Evolutionary conservation across 2,113 vertebrate species (phyloP).

Genomic region (Apaloderma vittatum): DNA sequence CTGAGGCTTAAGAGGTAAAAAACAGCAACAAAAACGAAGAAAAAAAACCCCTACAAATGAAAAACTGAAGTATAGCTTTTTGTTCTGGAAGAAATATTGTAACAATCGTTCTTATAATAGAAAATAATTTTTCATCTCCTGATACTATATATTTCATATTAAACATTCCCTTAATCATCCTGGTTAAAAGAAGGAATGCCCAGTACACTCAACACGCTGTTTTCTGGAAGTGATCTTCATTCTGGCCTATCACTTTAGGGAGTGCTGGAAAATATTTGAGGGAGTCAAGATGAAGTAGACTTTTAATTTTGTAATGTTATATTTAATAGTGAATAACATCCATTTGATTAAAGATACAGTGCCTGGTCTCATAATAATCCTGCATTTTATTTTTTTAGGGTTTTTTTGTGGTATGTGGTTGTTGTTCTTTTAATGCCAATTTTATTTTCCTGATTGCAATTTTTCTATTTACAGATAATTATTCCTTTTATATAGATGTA

Average conservation of each 20-base stretch:
- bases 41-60: neutral
- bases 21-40: neutral
- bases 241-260: neutral
- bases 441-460: neutral
- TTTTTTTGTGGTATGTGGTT: no score
- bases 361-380: neutral
- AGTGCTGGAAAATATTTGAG: neutral
- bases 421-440: neutral
- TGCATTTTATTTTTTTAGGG: neutral
- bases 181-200: neutral
- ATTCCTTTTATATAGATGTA: neutral
- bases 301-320: neutral
- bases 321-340: neutral
- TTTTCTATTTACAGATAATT: neutral
- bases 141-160: neutral
- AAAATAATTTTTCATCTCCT: neutral
- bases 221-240: neutral
- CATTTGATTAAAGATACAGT: neutral
- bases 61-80: neutral
- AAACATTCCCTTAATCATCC: accelerated
- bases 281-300: neutral
- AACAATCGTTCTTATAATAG: neutral
- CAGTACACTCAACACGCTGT: neutral
- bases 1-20: neutral
- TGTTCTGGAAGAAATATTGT: neutral